Percentiles rank a stretch among this genome's conserved stretches.
Evolutionary conservation across 2,797 vertebrate genomes (phyloP).

Genomic region (Telmatherina bonti): DNA sequence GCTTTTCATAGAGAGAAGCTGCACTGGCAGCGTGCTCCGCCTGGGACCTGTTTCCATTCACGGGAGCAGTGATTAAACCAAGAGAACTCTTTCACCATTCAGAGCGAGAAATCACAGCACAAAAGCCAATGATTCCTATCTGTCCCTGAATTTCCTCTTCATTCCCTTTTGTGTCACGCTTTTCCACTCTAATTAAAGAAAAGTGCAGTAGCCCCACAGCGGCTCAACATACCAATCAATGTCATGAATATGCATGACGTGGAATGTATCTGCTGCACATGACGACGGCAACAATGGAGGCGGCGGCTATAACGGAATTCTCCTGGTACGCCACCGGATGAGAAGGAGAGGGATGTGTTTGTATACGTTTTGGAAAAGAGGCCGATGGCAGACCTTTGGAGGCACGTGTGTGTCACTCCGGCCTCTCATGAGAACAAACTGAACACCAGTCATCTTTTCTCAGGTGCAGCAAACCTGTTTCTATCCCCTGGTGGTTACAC

Average conservation of each 20-base stretch:
- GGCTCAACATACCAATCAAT: slow-evolving; percentile 61
- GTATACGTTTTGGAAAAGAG: slow-evolving; percentile 16
- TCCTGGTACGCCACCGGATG: not conserved
- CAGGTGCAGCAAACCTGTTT: slow-evolving; percentile 50
- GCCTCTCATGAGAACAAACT: slow-evolving; percentile 42
- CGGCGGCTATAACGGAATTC: slow-evolving; percentile 36
- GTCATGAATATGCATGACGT: slow-evolving; percentile 72
- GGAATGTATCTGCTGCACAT: slow-evolving; percentile 20
- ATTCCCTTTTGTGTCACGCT: slow-evolving; percentile 66
- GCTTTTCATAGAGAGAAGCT: slow-evolving; percentile 74
- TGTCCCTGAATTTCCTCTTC: slow-evolving; percentile 63
- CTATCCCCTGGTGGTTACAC: slow-evolving; percentile 53
- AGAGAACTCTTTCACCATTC: slow-evolving; percentile 79
- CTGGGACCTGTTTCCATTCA: slow-evolving; percentile 78
- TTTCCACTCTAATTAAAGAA: slow-evolving; percentile 77
- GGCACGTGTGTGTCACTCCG: slow-evolving; percentile 17
- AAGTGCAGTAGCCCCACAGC: slow-evolving; percentile 66
- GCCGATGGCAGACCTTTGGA: slow-evolving; percentile 9
- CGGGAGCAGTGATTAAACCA: slow-evolving; percentile 81
- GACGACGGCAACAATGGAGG: slow-evolving; percentile 20
- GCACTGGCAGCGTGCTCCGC: slow-evolving; percentile 64
- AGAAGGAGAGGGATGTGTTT: slow-evolving; percentile 18
- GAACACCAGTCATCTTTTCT: slow-evolving; percentile 58
- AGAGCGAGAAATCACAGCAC: slow-evolving; percentile 76
- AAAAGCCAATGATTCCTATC: slow-evolving; percentile 83